Evolutionary conservation across 2,888 invertebrate genomes (phyloP).

Genomic region (Leucozona laternaria): DNA sequence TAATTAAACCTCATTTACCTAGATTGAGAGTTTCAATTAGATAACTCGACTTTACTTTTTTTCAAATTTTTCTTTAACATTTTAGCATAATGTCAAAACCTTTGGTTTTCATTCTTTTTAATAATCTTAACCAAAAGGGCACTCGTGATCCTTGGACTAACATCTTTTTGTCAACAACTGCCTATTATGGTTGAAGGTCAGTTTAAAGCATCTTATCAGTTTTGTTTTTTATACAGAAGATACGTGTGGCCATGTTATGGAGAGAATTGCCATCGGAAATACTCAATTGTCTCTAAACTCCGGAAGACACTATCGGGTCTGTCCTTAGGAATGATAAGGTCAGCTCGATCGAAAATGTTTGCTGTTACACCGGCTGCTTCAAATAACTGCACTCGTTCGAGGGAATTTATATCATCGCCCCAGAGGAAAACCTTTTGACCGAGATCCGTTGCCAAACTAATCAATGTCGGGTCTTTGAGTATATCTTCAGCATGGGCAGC

Average conservation of each 20-base stretch:
- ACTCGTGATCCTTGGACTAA: slow-evolving; percentile 23
- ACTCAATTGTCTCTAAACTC: slow-evolving; percentile 54
- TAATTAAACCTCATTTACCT: background rate
- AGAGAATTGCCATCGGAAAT: slow-evolving; percentile 61
- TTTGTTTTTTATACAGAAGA: slow-evolving; percentile 8
- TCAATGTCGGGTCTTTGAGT: slow-evolving; percentile 90
- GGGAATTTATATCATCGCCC: slow-evolving; percentile 98
- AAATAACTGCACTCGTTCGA: slow-evolving; percentile 91
- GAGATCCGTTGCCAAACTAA: slow-evolving; percentile 88
- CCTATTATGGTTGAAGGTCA: slow-evolving; percentile 24
- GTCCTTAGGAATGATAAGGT: slow-evolving; percentile 82
- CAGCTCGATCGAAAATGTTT: slow-evolving; percentile 97
- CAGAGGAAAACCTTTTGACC: slow-evolving; percentile 96
- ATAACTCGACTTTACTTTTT: background rate
- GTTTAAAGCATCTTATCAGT: slow-evolving; percentile 26
- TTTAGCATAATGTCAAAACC: slow-evolving; percentile 30
- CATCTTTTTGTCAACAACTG: slow-evolving; percentile 30
- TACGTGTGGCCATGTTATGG: slow-evolving; percentile 39
- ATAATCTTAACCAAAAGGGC: slow-evolving; percentile 31
- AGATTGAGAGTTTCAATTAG: background rate
- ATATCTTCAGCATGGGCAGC: slow-evolving; percentile 97
- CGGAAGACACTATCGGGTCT: slow-evolving; percentile 74
- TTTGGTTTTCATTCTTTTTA: slow-evolving; percentile 34
- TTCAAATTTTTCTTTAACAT: background rate
- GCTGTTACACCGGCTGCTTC: slow-evolving; percentile 96